Percentiles rank a stretch among this genome's conserved stretches.
These are phyloP conservation scores for Proisotoma minuta DNA, from an alignment of 2,888 invertebrate species.

Conservation along the genomic window DNA sequence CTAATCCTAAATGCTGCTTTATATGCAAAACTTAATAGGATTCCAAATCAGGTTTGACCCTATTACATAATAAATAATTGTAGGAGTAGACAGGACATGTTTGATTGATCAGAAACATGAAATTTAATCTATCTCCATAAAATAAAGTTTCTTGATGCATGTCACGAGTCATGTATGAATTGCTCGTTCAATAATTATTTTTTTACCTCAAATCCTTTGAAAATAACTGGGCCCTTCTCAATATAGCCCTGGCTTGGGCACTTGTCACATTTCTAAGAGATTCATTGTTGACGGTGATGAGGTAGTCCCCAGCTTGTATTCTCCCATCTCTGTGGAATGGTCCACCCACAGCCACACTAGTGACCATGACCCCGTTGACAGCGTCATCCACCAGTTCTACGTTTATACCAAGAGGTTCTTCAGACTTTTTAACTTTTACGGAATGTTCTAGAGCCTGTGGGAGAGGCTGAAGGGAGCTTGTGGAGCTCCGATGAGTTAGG, in stretches of 20 bases:
- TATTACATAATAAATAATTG: no score
- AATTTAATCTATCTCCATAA: no score
- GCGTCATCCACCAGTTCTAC: slow-evolving; percentile 59
- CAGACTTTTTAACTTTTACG: slow-evolving; percentile 57
- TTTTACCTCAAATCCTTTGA: slow-evolving; percentile 57
- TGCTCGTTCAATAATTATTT: neutral
- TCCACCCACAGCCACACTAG: slow-evolving; percentile 54
- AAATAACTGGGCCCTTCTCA: slow-evolving; percentile 57
- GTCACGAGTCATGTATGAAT: no score
- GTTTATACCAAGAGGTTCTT: slow-evolving; percentile 57
- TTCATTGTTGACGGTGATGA: slow-evolving; percentile 59
- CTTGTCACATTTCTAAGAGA: slow-evolving; percentile 57
- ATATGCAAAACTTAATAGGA: no score
- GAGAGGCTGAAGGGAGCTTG: slow-evolving; percentile 47
- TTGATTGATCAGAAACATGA: no score
- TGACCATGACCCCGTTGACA: slow-evolving; percentile 55
- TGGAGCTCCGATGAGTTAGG: slow-evolving; percentile 25
- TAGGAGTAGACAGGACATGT: no score
- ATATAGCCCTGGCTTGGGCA: slow-evolving; percentile 58
- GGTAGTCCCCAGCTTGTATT: slow-evolving; percentile 57
- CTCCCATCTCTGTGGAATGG: slow-evolving; percentile 58
- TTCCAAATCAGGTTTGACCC: no score
- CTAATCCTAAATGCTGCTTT: no score
- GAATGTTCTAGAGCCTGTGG: slow-evolving; percentile 57
- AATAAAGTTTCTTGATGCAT: no score